Conservation (phyloP, 2,888 invertebrate genomes). For the Drosophila melanocephala region DNA sequence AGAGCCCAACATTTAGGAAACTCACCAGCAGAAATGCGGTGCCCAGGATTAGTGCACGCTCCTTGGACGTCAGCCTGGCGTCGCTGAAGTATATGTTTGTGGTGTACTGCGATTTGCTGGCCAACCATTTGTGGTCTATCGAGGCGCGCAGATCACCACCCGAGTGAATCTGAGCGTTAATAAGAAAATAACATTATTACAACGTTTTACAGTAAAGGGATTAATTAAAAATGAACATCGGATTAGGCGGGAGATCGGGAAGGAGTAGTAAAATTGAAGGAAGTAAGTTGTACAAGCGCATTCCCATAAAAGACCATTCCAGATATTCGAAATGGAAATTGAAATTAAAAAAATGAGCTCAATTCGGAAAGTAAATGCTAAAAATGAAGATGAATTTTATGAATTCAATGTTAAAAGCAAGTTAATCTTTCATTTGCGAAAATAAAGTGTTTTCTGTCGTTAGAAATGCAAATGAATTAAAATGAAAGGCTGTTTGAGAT, state of each 20-base stretch:
- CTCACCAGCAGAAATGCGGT: conserved; percentile 93
- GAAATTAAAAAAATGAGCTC: too few species aligned
- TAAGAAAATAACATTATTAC: not conserved
- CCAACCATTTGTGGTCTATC: conserved; percentile 91
- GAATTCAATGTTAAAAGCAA: too few species aligned
- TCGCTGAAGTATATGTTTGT: conserved; percentile 91
- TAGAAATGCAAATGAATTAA: not conserved
- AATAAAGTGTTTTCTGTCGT: not conserved
- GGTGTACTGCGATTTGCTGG: conserved; percentile 89
- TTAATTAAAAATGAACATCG: not conserved
- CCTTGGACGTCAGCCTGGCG: conserved; percentile 89
- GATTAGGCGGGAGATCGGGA: not conserved
- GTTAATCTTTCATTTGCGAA: not conserved
- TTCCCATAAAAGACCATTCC: too few species aligned
- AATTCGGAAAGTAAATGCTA: too few species aligned
- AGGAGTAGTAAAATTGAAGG: not conserved
- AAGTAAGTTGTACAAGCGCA: not conserved
- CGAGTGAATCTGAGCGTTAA: conserved; percentile 85
- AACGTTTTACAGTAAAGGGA: not conserved
- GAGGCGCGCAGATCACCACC: conserved; percentile 85
- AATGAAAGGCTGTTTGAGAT: not conserved
- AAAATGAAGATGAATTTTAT: too few species aligned
- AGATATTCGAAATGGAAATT: too few species aligned
- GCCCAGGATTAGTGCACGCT: conserved; percentile 92
- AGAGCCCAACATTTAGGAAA: too few species aligned